phyloP scores from a whole-genome alignment of 1,140 invertebrate genomes.

The Bombus consobrinus region DNA sequence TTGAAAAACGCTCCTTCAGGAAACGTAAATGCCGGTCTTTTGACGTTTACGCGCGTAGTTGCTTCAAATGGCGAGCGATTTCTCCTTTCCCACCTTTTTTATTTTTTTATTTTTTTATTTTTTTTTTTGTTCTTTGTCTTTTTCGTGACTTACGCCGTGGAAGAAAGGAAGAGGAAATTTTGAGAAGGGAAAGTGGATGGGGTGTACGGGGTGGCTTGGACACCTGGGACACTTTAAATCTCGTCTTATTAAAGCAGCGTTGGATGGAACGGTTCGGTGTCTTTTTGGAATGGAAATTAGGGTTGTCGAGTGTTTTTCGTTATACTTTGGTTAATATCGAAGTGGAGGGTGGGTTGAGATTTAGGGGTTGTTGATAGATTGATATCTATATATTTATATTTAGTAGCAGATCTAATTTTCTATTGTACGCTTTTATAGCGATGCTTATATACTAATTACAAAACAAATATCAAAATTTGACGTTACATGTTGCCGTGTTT shows the following conservation, averaged over 20 bases:
- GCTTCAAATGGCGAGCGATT: conserved; percentile 51
- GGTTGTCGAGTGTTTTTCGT: background rate
- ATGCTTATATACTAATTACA: no score
- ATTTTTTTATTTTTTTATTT: background rate
- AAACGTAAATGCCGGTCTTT: conserved; percentile 38
- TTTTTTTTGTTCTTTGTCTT: background rate
- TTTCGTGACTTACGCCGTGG: background rate
- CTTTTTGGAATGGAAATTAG: background rate
- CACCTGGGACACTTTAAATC: background rate
- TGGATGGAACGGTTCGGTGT: background rate
- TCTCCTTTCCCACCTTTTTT: no score
- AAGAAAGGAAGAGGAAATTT: background rate
- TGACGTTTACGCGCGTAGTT: conserved; percentile 48
- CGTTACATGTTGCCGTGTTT: no score
- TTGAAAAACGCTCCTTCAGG: background rate
- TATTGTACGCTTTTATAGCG: no score
- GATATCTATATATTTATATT: no score
- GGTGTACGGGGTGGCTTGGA: no score
- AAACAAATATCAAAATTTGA: no score
- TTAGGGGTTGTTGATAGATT: no score
- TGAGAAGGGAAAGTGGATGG: background rate
- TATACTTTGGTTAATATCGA: background rate
- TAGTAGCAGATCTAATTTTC: no score
- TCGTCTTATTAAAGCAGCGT: background rate
- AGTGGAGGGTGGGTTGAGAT: no score